Conservation (phyloP, 2,113 vertebrate genomes). For the Parus major region DNA sequence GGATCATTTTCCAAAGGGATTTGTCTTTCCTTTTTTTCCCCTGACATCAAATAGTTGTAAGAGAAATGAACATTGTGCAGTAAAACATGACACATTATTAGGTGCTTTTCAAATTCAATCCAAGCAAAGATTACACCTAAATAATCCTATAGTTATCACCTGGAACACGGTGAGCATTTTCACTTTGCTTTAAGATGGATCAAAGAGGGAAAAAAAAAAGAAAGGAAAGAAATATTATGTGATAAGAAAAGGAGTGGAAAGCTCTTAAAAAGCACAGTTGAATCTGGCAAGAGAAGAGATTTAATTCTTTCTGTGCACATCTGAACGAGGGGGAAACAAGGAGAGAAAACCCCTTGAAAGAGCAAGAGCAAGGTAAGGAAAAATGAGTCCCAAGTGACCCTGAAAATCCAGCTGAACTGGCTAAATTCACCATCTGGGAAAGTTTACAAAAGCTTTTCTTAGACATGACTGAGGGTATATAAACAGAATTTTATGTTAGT, state of each 20-base stretch:
- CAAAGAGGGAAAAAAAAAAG: neutral
- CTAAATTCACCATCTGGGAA: neutral
- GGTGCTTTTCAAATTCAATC: neutral
- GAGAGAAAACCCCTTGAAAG: neutral
- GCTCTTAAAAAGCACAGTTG: neutral
- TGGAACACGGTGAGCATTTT: neutral
- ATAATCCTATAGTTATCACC: neutral
- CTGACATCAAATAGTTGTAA: neutral
- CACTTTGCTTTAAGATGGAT: neutral
- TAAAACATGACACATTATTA: neutral
- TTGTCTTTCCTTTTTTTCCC: neutral
- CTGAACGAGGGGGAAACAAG: neutral
- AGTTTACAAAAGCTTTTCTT: neutral
- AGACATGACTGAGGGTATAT: fast-evolving
- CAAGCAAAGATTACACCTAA: neutral
- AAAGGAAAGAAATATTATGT: neutral
- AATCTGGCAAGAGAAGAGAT: neutral
- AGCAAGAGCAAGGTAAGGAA: neutral
- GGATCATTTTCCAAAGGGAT: neutral
- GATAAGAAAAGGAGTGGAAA: neutral
- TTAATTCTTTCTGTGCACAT: neutral
- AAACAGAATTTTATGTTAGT: neutral
- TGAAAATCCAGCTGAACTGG: neutral
- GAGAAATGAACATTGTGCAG: neutral
- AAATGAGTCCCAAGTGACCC: neutral